Conservation (phyloP, 2,888 invertebrate species). For the Reticulitermes lucifugus region DNA sequence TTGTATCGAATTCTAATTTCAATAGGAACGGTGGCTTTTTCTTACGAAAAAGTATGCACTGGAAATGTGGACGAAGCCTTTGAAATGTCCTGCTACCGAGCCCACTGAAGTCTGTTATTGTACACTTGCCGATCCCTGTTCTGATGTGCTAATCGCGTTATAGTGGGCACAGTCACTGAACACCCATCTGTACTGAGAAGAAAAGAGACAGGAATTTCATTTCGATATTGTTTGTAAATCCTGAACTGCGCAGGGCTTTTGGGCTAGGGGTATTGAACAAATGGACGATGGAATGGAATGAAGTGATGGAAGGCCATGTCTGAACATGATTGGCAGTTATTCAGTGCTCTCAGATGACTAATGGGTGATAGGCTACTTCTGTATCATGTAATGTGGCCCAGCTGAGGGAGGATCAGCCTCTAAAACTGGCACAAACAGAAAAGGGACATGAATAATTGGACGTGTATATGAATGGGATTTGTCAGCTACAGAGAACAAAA, state of each 20-base stretch:
- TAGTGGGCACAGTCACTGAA: not conserved
- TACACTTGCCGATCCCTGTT: too few relatives aligned
- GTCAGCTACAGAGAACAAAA: not conserved
- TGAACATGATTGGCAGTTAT: conserved; percentile 39
- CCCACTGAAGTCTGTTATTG: too few relatives aligned
- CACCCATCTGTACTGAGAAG: not conserved
- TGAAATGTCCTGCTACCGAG: too few relatives aligned
- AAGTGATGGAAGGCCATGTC: conserved; percentile 13
- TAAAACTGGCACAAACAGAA: not conserved
- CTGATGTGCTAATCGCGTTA: too few relatives aligned
- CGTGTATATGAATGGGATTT: not conserved
- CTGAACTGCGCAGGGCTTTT: not conserved
- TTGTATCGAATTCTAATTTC: too few relatives aligned
- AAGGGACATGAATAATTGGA: not conserved
- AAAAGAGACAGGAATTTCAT: conserved; percentile 29
- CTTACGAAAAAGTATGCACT: too few relatives aligned
- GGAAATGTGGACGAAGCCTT: too few relatives aligned
- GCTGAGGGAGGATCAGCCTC: not conserved
- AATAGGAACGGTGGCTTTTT: too few relatives aligned
- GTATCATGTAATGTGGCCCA: not conserved
- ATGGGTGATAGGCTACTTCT: conserved; percentile 24
- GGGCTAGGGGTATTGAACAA: conserved; percentile 18
- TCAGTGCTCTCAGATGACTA: conserved; percentile 19
- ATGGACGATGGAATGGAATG: conserved; percentile 28
- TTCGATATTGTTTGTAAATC: conserved; percentile 14